Evolutionary conservation across 2,113 vertebrate genomes (phyloP).

Genomic region (Percina caprodes): DNA sequence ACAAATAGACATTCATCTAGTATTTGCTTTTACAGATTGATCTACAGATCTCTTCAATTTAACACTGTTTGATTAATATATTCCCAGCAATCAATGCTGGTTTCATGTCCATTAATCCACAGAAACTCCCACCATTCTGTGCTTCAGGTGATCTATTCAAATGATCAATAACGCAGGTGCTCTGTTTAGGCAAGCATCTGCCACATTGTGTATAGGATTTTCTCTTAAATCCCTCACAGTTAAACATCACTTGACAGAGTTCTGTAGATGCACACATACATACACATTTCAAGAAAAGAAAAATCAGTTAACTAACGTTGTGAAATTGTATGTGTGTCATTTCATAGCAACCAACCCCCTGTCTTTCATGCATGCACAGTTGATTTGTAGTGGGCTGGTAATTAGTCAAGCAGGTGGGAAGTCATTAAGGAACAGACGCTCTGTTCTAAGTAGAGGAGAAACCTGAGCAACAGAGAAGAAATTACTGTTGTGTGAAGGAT

Average conservation of each 20-base stretch:
- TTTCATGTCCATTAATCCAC: background rate
- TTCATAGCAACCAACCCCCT: slow-evolving; percentile 21
- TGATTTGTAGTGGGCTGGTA: slow-evolving; percentile 57
- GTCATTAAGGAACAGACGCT: slow-evolving; percentile 71
- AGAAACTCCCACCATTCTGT: background rate
- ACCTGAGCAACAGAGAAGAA: slow-evolving; percentile 19
- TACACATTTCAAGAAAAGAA: background rate
- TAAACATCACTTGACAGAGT: slow-evolving; percentile 19
- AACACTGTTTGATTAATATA: background rate
- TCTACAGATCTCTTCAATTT: background rate
- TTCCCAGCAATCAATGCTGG: background rate
- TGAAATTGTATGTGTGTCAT: slow-evolving; percentile 44
- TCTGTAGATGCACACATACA: background rate
- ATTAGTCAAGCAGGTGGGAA: slow-evolving; percentile 72
- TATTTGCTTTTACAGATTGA: background rate
- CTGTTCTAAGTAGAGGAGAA: slow-evolving; percentile 30
- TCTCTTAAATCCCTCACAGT: slow-evolving; percentile 19
- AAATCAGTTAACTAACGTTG: slow-evolving; percentile 22
- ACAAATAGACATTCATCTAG: background rate
- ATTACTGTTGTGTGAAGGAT: slow-evolving; percentile 15
- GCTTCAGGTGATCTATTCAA: background rate
- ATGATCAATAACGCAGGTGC: background rate
- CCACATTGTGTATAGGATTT: background rate
- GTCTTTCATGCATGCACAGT: slow-evolving; percentile 52
- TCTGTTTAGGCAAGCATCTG: slow-evolving; percentile 6